Base-by-base conservation (phyloP, 2,797 vertebrate genomes). In the Meriones psammophilus region DNA sequence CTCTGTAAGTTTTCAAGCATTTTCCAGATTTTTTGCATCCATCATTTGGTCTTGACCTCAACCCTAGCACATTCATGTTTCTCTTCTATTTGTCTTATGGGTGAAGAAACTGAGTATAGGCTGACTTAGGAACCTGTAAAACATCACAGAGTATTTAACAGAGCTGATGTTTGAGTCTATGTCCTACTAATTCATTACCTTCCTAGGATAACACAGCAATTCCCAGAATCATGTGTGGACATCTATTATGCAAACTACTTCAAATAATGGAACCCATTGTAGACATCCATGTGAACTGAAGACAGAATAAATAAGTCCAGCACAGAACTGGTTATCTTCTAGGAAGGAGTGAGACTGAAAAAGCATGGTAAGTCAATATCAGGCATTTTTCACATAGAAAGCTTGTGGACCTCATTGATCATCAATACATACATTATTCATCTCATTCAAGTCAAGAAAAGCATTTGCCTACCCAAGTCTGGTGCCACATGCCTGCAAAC, bases 381-480 rank as follows among this genome's bases (percentile, higher is more conserved):
- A 91, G 39, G 66, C 30, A 60, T 98, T 97, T 98, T 97, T 94
- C 90, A 92, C 50, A 66, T 96, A 69, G 80, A 97, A 86, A 94
- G 36, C 39, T 96, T 24, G 50, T 68, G 96, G 95, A 58, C 26
- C 42, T 97, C 95, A 76, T 1, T 88, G 92, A 73, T 66, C 92
- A 42, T 89, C 92, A 96, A 96, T 97, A 96, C 97, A 92, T 79
- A 91, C 80, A 39, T 83, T 95, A 92, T 96, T 87, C 73, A 89
- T 97, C 68, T 97, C 89, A 74, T 97, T 97, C 4, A 92, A 96
- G 96, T 60, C n/a, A 60, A 87, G 14, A 73, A 14, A 95, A 58
- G 15, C 83, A 56, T 76, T 76, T 60, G 33, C 60, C 36, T 46
- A 24, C 10, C 39, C 26, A 46, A 30, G 10, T 18, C 9, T 73